These are phyloP conservation scores for Pimpla rufipes DNA, from an alignment of 2,888 invertebrate genomes.

Conservation along the genomic window DNA sequence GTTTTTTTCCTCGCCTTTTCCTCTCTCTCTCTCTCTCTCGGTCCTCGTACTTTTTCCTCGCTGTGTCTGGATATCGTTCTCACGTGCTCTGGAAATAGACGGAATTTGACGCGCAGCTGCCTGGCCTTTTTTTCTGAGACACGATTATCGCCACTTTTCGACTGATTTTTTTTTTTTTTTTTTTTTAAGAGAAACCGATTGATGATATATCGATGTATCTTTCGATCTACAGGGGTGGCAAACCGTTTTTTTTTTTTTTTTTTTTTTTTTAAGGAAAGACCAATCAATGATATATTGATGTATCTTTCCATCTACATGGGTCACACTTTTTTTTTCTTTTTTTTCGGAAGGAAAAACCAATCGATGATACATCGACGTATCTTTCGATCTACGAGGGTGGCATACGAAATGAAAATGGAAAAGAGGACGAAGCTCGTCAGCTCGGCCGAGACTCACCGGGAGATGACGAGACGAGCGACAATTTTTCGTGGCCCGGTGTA, in stretches of 20 bases:
- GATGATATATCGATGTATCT: constrained; percentile 7
- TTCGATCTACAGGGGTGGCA: not conserved
- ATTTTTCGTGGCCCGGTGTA: constrained; percentile 57
- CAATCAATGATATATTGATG: too few species aligned
- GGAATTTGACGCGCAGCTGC: not conserved
- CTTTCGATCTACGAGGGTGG: not conserved
- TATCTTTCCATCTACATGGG: too few species aligned
- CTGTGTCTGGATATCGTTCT: not conserved
- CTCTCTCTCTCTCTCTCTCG: not conserved
- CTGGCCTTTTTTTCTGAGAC: constrained; percentile 8
- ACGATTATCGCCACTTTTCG: not conserved
- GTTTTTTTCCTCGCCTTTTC: constrained; percentile 37
- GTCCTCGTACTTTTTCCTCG: not conserved
- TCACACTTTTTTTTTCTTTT: too few species aligned
- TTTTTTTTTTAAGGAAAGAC: too few species aligned
- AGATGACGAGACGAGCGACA: constrained; percentile 46
- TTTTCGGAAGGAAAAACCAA: not conserved
- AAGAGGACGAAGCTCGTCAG: constrained; percentile 16
- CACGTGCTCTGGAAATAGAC: not conserved
- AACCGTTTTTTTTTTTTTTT: too few species aligned
- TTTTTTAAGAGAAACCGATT: not conserved
- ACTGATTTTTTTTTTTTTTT: too few species aligned
- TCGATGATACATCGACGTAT: not conserved
- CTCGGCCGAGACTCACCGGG: not conserved
- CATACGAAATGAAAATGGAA: not conserved